phyloP scores from a whole-genome alignment of 2,888 invertebrate species.

The Cyclophora punctaria region DNA sequence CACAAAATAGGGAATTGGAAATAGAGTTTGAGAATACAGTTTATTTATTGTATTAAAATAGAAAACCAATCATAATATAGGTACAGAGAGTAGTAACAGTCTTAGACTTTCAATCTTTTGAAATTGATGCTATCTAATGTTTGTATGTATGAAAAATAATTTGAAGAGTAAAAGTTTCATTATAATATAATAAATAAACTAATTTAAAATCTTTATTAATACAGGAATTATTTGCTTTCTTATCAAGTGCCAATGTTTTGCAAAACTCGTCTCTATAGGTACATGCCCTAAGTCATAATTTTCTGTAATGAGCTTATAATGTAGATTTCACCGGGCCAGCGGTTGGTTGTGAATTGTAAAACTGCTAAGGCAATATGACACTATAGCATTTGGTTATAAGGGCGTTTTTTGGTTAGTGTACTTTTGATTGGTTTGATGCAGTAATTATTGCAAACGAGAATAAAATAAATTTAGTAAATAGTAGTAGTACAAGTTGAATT shows the following conservation, averaged over 20 bases:
- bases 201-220: slow-evolving; percentile 6
- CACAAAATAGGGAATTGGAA: slow-evolving; percentile 13
- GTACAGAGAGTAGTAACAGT: too few species aligned
- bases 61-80: too few species aligned
- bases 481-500: too few species aligned
- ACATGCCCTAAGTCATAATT: slow-evolving; percentile 27
- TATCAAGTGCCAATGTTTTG: slow-evolving; percentile 36
- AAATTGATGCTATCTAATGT: too few species aligned
- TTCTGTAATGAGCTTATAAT: slow-evolving; percentile 46
- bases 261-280: slow-evolving; percentile 24
- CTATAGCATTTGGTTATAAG: slow-evolving; percentile 31
- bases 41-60: slow-evolving; percentile 12
- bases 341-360: slow-evolving; percentile 54
- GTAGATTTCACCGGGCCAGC: slow-evolving; percentile 39
- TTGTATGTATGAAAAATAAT: too few species aligned
- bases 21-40: slow-evolving; percentile 4
- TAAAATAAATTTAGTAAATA: too few species aligned
- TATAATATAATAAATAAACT: too few species aligned
- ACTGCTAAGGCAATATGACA: slow-evolving; percentile 41
- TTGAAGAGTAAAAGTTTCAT: too few species aligned
- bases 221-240: neutral
- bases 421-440: neutral
- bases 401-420: slow-evolving; percentile 22
- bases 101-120: too few species aligned
- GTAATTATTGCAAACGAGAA: neutral